Evolutionary conservation across 2,888 invertebrate genomes (phyloP), one percentile per base, ranked within the genome.

Genomic region (Carabus problematicus): DNA sequence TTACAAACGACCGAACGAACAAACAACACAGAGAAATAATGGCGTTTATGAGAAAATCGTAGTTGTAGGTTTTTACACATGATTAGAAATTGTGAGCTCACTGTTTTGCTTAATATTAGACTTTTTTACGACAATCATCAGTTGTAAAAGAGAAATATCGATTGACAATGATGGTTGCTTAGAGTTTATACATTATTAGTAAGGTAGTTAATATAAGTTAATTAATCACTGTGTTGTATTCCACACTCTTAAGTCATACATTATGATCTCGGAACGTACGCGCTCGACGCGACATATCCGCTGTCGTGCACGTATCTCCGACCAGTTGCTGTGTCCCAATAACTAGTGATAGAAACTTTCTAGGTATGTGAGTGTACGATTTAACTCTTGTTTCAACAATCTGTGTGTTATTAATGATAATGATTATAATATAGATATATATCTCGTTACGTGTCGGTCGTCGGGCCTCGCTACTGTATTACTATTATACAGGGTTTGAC

Each of bases 241-340:
- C 62, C 62, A 69, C 69, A 69, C 69, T 62, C 55, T 61, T 61
- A 47, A 69, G 69, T 69, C 69, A 69, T 68, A 64, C 54, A 58
- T 69, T 69, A 62, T 69, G 69, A 69, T 69, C 69, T 69, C 69
- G 69, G 62, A 69, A 14, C 43, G 52, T 41, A 47, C 49, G 66
- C n/a, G 45, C 55, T 39, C 29, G 40, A 45, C 29, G 29, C 29
- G 29, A 29, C 29, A 19, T 39, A 49, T 47, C 45, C 39, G 29
- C 55, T 29, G 45, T 18, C 55, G 43, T 18, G 66, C 58, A 11
- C 52, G 52, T 9, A 11, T 59, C 9, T 73, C 74, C 72, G 71
- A 75, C 68, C 29, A 73, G 76, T 80, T 81, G 81, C 82, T 81
- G 81, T 82, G 81, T 80, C 82, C 81, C 81, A 81, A 81, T 80